phyloP scores from a whole-genome alignment of 2,888 invertebrate species.

The Tachystola acroxantha region DNA sequence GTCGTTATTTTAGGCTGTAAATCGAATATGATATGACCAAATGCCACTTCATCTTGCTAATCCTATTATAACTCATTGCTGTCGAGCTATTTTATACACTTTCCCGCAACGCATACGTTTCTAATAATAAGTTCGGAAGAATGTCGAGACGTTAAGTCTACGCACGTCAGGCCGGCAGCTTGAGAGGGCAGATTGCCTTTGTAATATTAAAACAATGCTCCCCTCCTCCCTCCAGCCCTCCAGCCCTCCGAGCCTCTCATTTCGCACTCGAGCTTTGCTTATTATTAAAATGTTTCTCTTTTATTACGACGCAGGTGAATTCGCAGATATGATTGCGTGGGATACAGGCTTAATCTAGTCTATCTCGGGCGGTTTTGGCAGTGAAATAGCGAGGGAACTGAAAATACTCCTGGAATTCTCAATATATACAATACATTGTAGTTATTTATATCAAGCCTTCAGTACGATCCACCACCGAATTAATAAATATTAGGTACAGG shows the following conservation, averaged over 20 bases:
- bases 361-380: slow-evolving; percentile 4
- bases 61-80: too few relatives aligned
- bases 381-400: too few relatives aligned
- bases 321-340: slow-evolving; percentile 3
- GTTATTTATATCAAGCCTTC: too few relatives aligned
- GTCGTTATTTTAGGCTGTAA: too few relatives aligned
- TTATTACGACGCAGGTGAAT: slow-evolving; percentile 11
- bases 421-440: too few relatives aligned
- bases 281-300: slow-evolving; percentile 21
- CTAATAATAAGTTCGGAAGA: slow-evolving; percentile 3
- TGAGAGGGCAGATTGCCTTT: slow-evolving; percentile 18
- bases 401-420: too few relatives aligned
- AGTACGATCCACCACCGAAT: too few relatives aligned
- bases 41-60: too few relatives aligned
- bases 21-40: too few relatives aligned
- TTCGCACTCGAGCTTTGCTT: slow-evolving; percentile 12
- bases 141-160: slow-evolving; percentile 10
- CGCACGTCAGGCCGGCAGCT: slow-evolving; percentile 11
- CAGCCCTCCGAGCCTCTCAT: neutral
- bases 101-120: neutral
- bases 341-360: slow-evolving; percentile 4
- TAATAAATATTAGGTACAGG: too few relatives aligned
- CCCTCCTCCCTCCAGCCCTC: neutral
- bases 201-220: slow-evolving; percentile 22
- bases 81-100: too few relatives aligned